Conservation (phyloP, 64 coral and sea anemone genomes). For the Pocillopora verrucosa region DNA sequence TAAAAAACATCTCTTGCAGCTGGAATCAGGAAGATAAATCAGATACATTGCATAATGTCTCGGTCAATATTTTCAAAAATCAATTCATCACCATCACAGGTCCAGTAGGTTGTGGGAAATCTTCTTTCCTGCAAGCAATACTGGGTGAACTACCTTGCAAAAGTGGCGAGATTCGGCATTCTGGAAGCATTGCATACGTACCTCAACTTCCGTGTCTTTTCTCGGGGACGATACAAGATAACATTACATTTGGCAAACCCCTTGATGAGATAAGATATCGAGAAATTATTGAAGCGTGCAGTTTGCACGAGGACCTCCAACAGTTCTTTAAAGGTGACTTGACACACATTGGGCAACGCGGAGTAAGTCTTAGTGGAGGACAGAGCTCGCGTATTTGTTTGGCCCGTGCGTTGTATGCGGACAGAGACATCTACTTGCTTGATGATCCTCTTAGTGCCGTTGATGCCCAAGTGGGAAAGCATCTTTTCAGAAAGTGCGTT, state of each 20-base stretch:
- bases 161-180: constrained; percentile 10
- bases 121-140: constrained; percentile 51
- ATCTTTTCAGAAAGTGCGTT: constrained; percentile 55
- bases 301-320: constrained; percentile 49
- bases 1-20: constrained; percentile 18
- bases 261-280: constrained; percentile 50
- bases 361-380: constrained; percentile 50
- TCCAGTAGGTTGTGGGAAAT: constrained; percentile 53
- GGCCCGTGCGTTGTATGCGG: constrained; percentile 59
- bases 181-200: constrained; percentile 53
- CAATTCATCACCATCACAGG: constrained; percentile 55
- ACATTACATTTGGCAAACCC: constrained; percentile 60
- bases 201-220: constrained; percentile 74
- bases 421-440: constrained; percentile 58
- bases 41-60: constrained; percentile 20
- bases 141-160: constrained; percentile 42
- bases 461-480: constrained; percentile 6
- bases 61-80: constrained; percentile 14
- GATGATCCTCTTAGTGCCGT: constrained; percentile 59
- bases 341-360: constrained; percentile 61
- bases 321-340: constrained; percentile 68
- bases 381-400: constrained; percentile 56
- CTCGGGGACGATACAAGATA: constrained; percentile 63
- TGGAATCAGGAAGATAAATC: constrained; percentile 5
- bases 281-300: constrained; percentile 58